These are phyloP conservation scores for Phoxinus phoxinus DNA, from an alignment of 2,113 vertebrate species.

Conservation along the genomic window DNA sequence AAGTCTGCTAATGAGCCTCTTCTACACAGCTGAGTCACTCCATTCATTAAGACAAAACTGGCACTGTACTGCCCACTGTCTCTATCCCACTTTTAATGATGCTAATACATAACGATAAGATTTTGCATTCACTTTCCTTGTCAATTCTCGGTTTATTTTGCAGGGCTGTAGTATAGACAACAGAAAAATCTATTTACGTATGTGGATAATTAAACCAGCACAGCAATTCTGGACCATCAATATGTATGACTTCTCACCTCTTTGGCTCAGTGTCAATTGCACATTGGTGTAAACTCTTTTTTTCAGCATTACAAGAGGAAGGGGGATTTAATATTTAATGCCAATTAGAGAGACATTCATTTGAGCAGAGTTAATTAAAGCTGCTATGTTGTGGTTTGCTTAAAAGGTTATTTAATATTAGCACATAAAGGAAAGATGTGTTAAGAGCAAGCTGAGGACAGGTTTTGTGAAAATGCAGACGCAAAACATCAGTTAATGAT, in stretches of 20 bases:
- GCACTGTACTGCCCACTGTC: conserved; percentile 3
- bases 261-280: conserved; percentile 51
- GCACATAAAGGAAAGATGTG: neutral
- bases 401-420: conserved; percentile 9
- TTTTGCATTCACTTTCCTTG: neutral
- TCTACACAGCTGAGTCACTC: conserved; percentile 59
- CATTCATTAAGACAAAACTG: conserved; percentile 57
- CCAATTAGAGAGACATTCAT: conserved; percentile 39
- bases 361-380: conserved; percentile 44
- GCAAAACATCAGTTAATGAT: neutral
- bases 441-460: neutral
- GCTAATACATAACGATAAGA: conserved; percentile 30
- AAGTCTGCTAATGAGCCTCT: conserved; percentile 57
- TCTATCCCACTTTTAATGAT: conserved; percentile 46
- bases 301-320: conserved; percentile 24
- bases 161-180: neutral
- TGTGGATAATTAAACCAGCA: conserved; percentile 52
- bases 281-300: conserved; percentile 42
- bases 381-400: conserved; percentile 4
- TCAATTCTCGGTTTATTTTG: neutral
- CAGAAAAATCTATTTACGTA: neutral
- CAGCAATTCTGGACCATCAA: conserved; percentile 37
- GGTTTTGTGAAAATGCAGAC: neutral
- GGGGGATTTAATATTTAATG: conserved; percentile 55
- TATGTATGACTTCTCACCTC: conserved; percentile 58